Evolutionary conservation across 92 coral and sea anemone genomes (phyloP).

Genomic region (Metridium senile): DNA sequence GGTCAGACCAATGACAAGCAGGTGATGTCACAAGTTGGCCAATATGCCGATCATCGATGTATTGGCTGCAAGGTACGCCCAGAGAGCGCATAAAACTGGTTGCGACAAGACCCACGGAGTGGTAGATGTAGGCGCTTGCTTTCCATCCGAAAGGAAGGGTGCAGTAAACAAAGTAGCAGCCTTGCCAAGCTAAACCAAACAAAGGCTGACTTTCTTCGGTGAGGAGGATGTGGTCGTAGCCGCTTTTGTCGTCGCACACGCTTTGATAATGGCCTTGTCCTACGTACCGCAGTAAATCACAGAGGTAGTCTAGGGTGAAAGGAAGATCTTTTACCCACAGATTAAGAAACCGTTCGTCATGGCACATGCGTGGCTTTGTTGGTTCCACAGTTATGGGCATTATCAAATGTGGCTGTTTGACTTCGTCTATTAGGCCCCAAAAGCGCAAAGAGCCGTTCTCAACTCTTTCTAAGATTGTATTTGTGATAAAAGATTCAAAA

Average conservation of each 20-base stretch:
- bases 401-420: constrained; percentile 57
- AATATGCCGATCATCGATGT: constrained; percentile 63
- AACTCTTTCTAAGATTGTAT: constrained; percentile 52
- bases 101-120: constrained; percentile 48
- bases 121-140: constrained; percentile 60
- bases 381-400: constrained; percentile 65
- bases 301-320: constrained; percentile 48
- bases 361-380: constrained; percentile 69
- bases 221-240: constrained; percentile 58
- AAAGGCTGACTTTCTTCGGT: constrained; percentile 48
- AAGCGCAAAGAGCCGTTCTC: constrained; percentile 46
- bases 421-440: constrained; percentile 53
- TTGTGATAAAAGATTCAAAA: constrained; percentile 53
- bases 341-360: constrained; percentile 56
- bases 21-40: constrained; percentile 52
- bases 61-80: constrained; percentile 52
- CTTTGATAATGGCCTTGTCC: constrained; percentile 57
- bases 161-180: constrained; percentile 46
- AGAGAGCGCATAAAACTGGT: constrained; percentile 50
- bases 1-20: constrained; percentile 18
- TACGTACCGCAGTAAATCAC: constrained; percentile 63
- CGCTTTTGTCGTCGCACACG: constrained; percentile 68
- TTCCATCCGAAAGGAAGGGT: constrained; percentile 72
- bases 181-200: constrained; percentile 65
- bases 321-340: constrained; percentile 64